Base-by-base conservation (phyloP, 2,113 vertebrate genomes). In the Desmodus rotundus region DNA sequence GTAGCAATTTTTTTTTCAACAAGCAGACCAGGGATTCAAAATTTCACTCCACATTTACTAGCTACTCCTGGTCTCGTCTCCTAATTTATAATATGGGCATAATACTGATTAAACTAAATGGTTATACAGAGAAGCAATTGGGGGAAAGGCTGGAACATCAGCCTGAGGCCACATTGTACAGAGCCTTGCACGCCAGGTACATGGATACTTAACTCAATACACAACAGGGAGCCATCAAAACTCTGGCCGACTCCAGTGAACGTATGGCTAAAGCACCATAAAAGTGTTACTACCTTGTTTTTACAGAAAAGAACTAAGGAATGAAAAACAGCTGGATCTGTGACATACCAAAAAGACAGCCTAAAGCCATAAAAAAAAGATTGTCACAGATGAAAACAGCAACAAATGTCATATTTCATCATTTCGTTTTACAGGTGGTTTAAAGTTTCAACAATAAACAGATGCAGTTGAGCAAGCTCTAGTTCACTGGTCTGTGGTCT, bases 281-380 rank as follows among this genome's bases (percentile, higher is more conserved):
- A 38, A 91, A 80, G 77, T 58, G 36, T 77, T 43, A 86, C 33
- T 43, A 89, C 31, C 54, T 72, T 22, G 45, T 91, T 93, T 91
- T 93, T 81, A 88, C 45, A 76, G 31, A 61, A 36, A 85, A 87
- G 58, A 72, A 56, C 45, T 45, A 70, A 74, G 31, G 28, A 87
- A 89, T 4, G 45, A 63, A 82, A 93, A 54, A 33, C 2, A 33
- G 33, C 54, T 76, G 43, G 50, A 86, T 78, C 45, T 26, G 41
- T 68, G 50, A 91, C 93, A 76, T 22, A 78, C 36, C 58, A 89
- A 94, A 96, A 91, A 80, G 68, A 80, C 31, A 84, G 31, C 33
- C 83, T 84, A 76, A 72, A 96, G 83, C 41, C 82, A 90, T 67
- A 63, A 87, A 87, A 67, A 67, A 95, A 83, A 93, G 63, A 31